Base-by-base conservation (phyloP, 1,140 invertebrate genomes). In the Augochlora pura region DNA sequence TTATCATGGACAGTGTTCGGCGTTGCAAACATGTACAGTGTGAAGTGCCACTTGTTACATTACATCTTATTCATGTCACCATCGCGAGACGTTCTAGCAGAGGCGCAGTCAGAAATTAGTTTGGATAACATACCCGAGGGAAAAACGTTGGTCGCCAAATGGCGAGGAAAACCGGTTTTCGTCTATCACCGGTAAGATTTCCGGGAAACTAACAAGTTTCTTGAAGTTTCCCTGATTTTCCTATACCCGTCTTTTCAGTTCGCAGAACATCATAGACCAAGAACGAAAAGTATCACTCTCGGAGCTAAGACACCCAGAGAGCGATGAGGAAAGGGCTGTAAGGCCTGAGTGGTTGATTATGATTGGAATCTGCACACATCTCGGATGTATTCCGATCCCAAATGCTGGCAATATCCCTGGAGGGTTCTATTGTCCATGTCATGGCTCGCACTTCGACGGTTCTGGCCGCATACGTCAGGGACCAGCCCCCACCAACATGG, bases 371-470 rank as follows among this genome's bases (percentile, higher is more conserved):
- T 98, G 98, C 92, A 98, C 98, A 67, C 98, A 98, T 94, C 94
- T 98, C 74, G 97, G 97, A 82, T 97, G 97, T 93, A 95, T 98
- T 32, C 97, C 97, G 60, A 95, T 97, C 86, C 95, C 96, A 9
- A 96, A 97, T 89, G 94, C 96, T 67, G 96, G 97, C 62, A 97
- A 94, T 88, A 94, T 93, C 87, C 94, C 95, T 3, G 97, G 97
- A 23, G 98, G 97, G 88, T 98, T 97, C 89, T 92, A 83, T 70
- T 98, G 98, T 89, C 97, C 98, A 0, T 98, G 97, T 90, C 98
- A 99, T 87, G 97, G 97, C 38, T 98, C 97, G 76, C 97, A 98
- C 91, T 99, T 97, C 89, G 97, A 98, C 90, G 95, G 95, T 23
- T 95, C 97, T 54, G 98, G 97, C 4, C 93, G 97, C 81, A 95